Evolutionary conservation across 2,888 invertebrate genomes (phyloP).

Genomic region (Metalampra italica): DNA sequence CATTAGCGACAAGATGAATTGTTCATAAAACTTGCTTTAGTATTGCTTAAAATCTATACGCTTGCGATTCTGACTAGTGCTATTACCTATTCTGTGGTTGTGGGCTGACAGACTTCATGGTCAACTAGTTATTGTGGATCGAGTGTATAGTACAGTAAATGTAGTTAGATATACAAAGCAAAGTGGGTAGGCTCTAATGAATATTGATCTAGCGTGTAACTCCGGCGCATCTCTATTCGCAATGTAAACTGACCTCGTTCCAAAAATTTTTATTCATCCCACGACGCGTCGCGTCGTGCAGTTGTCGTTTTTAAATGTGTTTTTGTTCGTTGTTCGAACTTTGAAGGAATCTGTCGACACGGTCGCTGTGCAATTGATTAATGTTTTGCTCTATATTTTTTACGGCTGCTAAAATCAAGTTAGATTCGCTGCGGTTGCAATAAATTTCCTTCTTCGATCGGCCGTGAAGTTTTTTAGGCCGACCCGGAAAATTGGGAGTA

Average conservation of each 20-base stretch:
- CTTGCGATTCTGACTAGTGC: slow-evolving; percentile 3
- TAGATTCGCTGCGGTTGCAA: slow-evolving; percentile 30
- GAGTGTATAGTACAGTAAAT: slow-evolving; percentile 18
- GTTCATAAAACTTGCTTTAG: slow-evolving; percentile 15
- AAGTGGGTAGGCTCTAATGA: slow-evolving; percentile 22
- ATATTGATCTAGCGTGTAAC: slow-evolving; percentile 25
- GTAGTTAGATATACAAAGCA: slow-evolving; percentile 16
- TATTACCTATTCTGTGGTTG: too few species aligned
- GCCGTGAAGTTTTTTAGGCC: slow-evolving; percentile 34
- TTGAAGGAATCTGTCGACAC: slow-evolving; percentile 29
- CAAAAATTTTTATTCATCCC: slow-evolving; percentile 36
- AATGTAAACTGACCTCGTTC: slow-evolving; percentile 39
- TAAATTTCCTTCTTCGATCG: slow-evolving; percentile 34
- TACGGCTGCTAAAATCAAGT: slow-evolving; percentile 21
- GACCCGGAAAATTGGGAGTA: slow-evolving; percentile 25
- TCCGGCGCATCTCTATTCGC: slow-evolving; percentile 28
- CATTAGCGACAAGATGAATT: slow-evolving; percentile 1
- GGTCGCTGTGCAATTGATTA: slow-evolving; percentile 31
- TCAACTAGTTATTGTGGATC: slow-evolving; percentile 29
- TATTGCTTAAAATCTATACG: slow-evolving; percentile 9
- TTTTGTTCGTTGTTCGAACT: slow-evolving; percentile 25
- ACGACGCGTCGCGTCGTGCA: slow-evolving; percentile 20
- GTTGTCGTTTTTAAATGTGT: slow-evolving; percentile 20
- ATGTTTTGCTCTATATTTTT: slow-evolving; percentile 30
- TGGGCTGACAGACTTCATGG: slow-evolving; percentile 33